Conservation (phyloP, 1,140 invertebrate genomes). For the Drosophila teissieri region DNA sequence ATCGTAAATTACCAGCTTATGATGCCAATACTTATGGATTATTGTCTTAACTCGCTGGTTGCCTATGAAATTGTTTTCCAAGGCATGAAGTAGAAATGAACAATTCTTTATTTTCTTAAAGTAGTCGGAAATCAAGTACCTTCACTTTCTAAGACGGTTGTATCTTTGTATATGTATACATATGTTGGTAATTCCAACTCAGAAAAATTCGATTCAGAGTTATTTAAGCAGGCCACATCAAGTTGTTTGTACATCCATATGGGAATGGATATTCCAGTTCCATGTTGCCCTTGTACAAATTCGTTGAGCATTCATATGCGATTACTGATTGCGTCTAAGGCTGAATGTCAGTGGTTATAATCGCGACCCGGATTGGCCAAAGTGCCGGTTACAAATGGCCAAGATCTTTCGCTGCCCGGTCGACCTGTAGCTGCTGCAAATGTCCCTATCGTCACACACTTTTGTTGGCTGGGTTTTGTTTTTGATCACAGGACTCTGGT, state of each 20-base stretch:
- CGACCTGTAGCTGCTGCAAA: conserved; percentile 76
- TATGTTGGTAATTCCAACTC: background rate
- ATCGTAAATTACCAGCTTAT: conserved; percentile 78
- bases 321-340: conserved; percentile 32
- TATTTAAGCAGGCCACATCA: background rate
- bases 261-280: conserved; percentile 3
- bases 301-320: background rate
- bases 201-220: background rate
- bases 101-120: background rate
- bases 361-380: conserved; percentile 72
- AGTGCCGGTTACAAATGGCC: conserved; percentile 50
- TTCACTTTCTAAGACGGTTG: background rate
- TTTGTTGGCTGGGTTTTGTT: conserved; percentile 17
- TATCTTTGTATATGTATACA: no score
- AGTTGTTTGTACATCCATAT: background rate
- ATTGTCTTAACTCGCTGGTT: conserved; percentile 4
- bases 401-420: conserved; percentile 25
- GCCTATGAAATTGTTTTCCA: background rate
- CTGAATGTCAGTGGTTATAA: conserved; percentile 56
- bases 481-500: conserved; percentile 50
- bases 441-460: conserved; percentile 72
- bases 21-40: conserved; percentile 63
- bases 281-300: conserved; percentile 32
- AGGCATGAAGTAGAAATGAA: background rate
- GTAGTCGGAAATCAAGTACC: background rate